Percentiles rank a stretch among this genome's conserved stretches.
These are phyloP conservation scores for Thryonomys swinderianus DNA, from an alignment of 2,113 vertebrate genomes.

Conservation along the genomic window DNA sequence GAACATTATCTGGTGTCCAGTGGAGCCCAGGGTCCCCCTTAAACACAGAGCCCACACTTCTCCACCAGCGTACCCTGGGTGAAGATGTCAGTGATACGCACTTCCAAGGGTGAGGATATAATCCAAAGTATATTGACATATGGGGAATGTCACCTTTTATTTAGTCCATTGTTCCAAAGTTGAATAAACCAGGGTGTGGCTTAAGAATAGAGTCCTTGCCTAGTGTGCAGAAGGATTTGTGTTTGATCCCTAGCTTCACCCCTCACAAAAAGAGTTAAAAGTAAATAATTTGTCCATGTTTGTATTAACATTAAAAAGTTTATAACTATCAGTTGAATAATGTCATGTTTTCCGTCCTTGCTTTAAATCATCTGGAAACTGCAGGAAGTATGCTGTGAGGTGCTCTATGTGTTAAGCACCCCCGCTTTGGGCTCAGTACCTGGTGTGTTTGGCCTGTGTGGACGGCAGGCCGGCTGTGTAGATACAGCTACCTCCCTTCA, in stretches of 20 bases:
- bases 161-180: neutral
- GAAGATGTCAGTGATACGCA: neutral
- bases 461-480: neutral
- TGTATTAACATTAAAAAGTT: neutral
- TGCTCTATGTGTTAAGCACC: neutral
- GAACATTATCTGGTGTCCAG: neutral
- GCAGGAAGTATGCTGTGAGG: neutral
- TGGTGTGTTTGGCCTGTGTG: neutral
- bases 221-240: neutral
- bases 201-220: neutral
- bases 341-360: neutral
- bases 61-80: neutral
- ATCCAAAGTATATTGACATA: neutral
- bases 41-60: neutral
- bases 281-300: neutral
- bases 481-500: neutral
- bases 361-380: neutral
- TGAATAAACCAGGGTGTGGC: neutral
- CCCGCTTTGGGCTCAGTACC: neutral
- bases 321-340: neutral
- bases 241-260: neutral
- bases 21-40: neutral
- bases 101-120: neutral
- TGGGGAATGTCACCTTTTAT: neutral
- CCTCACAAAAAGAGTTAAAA: neutral